A percentile compares a stretch with the other conserved stretches of the same genome.
Conservation (phyloP, 92 coral and sea anemone species). For the Parazoanthus swiftii region DNA sequence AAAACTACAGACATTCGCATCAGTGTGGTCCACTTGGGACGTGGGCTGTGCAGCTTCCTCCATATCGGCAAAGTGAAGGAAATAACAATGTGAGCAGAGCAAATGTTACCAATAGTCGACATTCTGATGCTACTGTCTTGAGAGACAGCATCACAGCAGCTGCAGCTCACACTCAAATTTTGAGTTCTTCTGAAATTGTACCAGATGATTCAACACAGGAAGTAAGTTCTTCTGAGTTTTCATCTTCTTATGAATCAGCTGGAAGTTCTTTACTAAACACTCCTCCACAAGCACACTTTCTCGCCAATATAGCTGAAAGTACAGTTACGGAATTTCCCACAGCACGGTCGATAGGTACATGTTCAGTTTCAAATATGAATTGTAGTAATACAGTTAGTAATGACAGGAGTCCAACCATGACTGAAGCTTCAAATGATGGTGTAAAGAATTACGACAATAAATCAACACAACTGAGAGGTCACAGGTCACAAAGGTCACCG, state of each 20-base stretch:
- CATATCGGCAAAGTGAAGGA: constrained; percentile 30
- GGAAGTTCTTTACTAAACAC: constrained; percentile 27
- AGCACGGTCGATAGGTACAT: background rate
- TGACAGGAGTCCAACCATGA: background rate
- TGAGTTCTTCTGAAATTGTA: background rate
- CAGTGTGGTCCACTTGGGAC: constrained; percentile 7
- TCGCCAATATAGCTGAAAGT: background rate
- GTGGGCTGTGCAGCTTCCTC: constrained; percentile 15
- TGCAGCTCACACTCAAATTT: background rate
- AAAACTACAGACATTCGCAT: constrained; percentile 5
- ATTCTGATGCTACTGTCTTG: background rate
- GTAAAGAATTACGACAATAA: background rate
- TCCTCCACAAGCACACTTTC: constrained; percentile 8
- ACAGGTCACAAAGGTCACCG: background rate
- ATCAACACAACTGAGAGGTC: background rate
- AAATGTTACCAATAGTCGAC: background rate
- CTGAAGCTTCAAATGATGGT: background rate
- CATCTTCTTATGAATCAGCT: constrained; percentile 28
- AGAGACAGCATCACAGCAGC: background rate
- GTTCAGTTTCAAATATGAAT: constrained; percentile 19
- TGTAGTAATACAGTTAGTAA: background rate
- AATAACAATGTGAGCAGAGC: background rate
- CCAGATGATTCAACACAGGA: constrained; percentile 29
- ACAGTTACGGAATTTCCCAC: background rate
- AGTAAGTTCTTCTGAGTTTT: constrained; percentile 23